phyloP scores from a whole-genome alignment of 2,888 invertebrate genomes.

The Cryptus armator region DNA sequence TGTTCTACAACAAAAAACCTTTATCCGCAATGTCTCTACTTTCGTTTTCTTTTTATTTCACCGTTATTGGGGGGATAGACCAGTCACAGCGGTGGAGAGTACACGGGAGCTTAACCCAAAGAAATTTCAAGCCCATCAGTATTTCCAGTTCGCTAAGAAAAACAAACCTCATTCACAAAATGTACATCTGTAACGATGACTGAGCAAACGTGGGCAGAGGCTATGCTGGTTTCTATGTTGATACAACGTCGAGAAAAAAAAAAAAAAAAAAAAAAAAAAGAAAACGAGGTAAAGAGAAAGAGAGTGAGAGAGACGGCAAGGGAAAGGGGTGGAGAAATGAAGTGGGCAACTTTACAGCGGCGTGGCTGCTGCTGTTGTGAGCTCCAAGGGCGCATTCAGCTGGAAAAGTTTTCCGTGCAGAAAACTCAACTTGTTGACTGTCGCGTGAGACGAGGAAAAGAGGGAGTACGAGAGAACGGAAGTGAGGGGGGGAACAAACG shows the following conservation, averaged over 20 bases:
- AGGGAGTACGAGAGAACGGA: conserved; percentile 49
- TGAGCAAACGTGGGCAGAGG: conserved; percentile 40
- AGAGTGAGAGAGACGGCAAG: not conserved
- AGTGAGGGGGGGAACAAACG: conserved; percentile 10
- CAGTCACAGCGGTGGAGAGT: not conserved
- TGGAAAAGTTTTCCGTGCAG: conserved; percentile 59
- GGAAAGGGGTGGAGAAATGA: conserved; percentile 25
- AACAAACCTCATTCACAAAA: conserved; percentile 50
- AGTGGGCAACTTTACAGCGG: conserved; percentile 34
- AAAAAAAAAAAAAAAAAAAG: not conserved
- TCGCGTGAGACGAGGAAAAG: conserved; percentile 54
- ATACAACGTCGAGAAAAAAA: conserved; percentile 15
- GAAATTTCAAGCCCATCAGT: not conserved
- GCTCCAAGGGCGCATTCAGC: conserved; percentile 54
- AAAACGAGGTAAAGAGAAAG: conserved; percentile 6
- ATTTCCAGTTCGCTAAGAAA: conserved; percentile 12
- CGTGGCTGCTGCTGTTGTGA: conserved; percentile 27
- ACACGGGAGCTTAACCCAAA: not conserved
- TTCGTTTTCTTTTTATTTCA: not conserved
- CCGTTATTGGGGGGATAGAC: not conserved
- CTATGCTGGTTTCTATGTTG: conserved; percentile 21
- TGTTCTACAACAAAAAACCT: not conserved
- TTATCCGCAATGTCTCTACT: not conserved
- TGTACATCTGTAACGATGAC: conserved; percentile 48
- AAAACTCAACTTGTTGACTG: conserved; percentile 75